Base-by-base conservation (phyloP, 2,888 invertebrate genomes). In the Diogma glabrata region DNA sequence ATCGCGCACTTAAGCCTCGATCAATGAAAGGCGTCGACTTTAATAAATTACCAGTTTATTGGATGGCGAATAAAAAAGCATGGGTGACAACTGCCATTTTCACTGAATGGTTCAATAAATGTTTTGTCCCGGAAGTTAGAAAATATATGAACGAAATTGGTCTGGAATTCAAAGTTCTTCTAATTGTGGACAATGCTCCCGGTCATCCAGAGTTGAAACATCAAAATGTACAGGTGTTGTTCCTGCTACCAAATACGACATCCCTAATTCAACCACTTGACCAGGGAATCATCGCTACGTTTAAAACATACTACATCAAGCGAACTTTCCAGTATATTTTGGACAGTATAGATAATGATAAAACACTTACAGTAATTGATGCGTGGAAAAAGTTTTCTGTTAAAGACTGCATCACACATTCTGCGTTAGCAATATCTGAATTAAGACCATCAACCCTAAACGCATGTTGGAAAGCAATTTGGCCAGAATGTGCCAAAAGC, bases 171-270 rank as follows among this genome's bases (percentile, higher is more conserved):
- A 28, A 28, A 28, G 28, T 28, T 20, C 49, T 58, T 10, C 36
- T 54, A 49, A 20, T 56, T 14, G 17, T 57, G 20, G 53, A 54
- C 38, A 55, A 55, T 52, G 55, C 56, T 47, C 55, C 53, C 28
- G 10, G 28, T 10, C 28, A 28, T 28, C 10, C 28, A 28, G 8
- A 28, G 7, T 28, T 28, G 28, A 10, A 28, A 14, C 33, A 33
- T 4, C n/a, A 33, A 33, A 4, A 33, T 33, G 12, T 33, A 33
- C 33, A 33, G 4, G 33, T 33, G 12, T 33, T 33, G 10, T 33
- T 33, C 33, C 33, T 33, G 33, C 33, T 4, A 33, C 46, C 26
- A 43, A 43, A 19, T 20, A 43, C 43, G 6, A 43, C 43, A 43
- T 43, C 43, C 20, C 19, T 43, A 20, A 43, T 43, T 12, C 20